Evolutionary conservation across 1,140 invertebrate genomes (phyloP), one percentile per base, ranked within the genome.

Genomic region (Aphelinus atriplicis): DNA sequence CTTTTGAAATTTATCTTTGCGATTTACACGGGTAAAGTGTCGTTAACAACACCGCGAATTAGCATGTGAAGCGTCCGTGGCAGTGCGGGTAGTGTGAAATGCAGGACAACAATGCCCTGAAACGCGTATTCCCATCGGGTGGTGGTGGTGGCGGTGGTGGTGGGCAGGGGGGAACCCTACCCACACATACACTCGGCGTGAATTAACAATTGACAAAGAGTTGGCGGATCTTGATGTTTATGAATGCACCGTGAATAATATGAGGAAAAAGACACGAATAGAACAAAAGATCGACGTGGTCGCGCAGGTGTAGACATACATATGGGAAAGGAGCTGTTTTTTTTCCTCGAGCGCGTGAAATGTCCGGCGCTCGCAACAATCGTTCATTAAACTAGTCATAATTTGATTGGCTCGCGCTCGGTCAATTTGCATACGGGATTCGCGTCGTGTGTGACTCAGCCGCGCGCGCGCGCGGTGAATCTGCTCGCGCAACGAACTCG

Each of bases 21-120:
- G 26, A 71, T 75, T 57, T 75, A 71, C 45, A 43, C 47, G 62
- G 26, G 43, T 71, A 66, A 26, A 71, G 55, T 69, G 61, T 69
- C 66, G 47, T 75, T 75, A 75, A 63, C 51, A 69, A 58, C 53
- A 69, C 43, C 70, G 73, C 70, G 64, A 75, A 65, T 53, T 71
- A 1, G 60, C 48, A 3, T 55, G 10, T 3, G 46, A 63, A 6
- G 42, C 55, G 43, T 63, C 56, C 26, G 26, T 26, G 26, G 57
- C 56, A 45, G 51, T 6, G 10, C n/a, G 42, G 46, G 45, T n/a
- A 74, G 68, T 62, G 42, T 62, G 68, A 42, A 60, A 7, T 43
- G 43, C n/a, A 61, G 64, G 65, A 74, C 72, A 74, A 74, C 68
- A 73, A 67, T 66, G 51, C 56, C n/a, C 45, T 58, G 9, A 48